A percentile compares a stretch with the other conserved stretches of the same genome.
These are phyloP conservation scores for Delphinapterus leucas DNA, from an alignment of 2,113 vertebrate species.

Conservation along the genomic window DNA sequence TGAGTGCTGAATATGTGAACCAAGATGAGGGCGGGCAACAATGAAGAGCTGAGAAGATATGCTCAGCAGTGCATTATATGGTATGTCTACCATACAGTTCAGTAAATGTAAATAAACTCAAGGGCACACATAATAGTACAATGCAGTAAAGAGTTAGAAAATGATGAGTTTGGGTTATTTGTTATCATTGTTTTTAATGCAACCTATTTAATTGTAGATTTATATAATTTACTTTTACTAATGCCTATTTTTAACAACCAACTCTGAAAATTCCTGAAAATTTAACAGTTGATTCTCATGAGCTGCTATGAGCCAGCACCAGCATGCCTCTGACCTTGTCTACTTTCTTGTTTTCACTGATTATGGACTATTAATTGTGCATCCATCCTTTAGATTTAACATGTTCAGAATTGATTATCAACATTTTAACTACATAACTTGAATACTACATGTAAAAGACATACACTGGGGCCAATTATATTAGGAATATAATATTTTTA, in stretches of 20 bases:
- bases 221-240: neutral
- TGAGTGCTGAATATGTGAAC: neutral
- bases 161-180: neutral
- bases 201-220: neutral
- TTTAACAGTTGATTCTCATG: neutral
- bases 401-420: neutral
- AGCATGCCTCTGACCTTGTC: no score
- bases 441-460: neutral
- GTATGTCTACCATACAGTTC: no score
- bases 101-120: neutral
- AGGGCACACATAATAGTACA: neutral
- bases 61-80: fast-evolving
- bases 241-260: neutral
- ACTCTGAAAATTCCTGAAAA: neutral
- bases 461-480: neutral
- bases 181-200: neutral
- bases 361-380: no score
- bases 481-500: neutral
- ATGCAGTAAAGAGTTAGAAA: neutral
- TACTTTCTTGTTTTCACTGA: neutral
- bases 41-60: no score
- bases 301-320: neutral
- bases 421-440: neutral
- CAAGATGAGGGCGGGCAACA: neutral
- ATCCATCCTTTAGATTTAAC: neutral